phyloP scores from a whole-genome alignment of 2,888 invertebrate genomes.

The Dicyrtoma fusca region DNA sequence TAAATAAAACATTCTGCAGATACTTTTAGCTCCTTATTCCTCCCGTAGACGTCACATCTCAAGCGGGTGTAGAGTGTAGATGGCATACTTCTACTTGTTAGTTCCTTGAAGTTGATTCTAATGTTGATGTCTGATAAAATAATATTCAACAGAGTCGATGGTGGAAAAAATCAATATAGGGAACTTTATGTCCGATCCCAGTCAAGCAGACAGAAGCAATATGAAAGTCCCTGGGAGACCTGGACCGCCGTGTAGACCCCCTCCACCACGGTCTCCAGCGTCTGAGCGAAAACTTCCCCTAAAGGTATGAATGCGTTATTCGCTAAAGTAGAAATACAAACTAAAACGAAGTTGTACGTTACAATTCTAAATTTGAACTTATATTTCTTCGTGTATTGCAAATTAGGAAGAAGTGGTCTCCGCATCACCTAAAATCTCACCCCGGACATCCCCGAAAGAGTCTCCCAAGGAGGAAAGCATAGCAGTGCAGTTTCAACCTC shows the following conservation, averaged over 20 bases:
- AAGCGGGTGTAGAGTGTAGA: too few species aligned
- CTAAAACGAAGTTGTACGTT: too few species aligned
- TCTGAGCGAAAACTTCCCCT: constrained; percentile 46
- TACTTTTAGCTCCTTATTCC: too few species aligned
- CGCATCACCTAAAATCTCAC: constrained; percentile 28
- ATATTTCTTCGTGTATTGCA: not conserved
- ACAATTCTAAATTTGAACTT: not conserved
- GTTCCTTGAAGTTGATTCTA: constrained; percentile 16
- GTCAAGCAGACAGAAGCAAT: constrained; percentile 22
- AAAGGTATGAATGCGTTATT: not conserved
- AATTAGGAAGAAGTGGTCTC: not conserved
- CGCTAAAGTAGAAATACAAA: not conserved
- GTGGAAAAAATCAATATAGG: not conserved
- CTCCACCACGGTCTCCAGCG: constrained; percentile 61
- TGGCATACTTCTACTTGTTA: not conserved
- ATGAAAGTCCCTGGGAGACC: constrained; percentile 59
- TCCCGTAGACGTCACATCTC: too few species aligned
- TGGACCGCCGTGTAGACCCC: constrained; percentile 64
- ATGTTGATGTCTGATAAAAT: too few species aligned
- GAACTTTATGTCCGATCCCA: constrained; percentile 2
- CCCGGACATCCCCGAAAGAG: constrained; percentile 46
- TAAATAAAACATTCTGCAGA: too few species aligned
- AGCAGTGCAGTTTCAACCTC: not conserved
- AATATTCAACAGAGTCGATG: constrained; percentile 5
- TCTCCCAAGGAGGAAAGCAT: constrained; percentile 45